Evolutionary conservation across 2,888 invertebrate species (phyloP).

Genomic region (Drosophila pseudotalamancana): DNA sequence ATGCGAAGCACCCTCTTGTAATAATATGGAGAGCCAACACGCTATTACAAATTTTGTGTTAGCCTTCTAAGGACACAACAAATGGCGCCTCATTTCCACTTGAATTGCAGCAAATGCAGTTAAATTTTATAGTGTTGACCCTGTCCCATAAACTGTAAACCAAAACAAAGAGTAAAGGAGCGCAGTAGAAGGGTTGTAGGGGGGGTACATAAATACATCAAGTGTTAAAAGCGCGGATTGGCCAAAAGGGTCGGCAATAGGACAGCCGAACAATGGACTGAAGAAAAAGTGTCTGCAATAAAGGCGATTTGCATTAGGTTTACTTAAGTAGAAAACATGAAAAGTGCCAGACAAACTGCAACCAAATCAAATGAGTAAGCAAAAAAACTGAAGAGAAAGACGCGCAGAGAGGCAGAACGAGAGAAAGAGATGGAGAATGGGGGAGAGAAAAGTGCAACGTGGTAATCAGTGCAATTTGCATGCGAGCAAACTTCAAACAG

Average conservation of each 20-base stretch:
- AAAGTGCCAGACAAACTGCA: conserved; percentile 57
- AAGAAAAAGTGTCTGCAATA: conserved; percentile 59
- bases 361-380: conserved; percentile 73
- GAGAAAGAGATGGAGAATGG: background rate
- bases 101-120: conserved; percentile 60
- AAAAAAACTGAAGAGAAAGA: conserved; percentile 32
- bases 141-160: conserved; percentile 41
- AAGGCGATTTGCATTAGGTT: conserved; percentile 70
- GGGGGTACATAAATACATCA: conserved; percentile 60
- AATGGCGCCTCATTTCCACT: conserved; percentile 63
- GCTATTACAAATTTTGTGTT: conserved; percentile 34
- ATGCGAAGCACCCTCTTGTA: conserved; percentile 1
- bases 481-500: conserved; percentile 73
- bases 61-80: conserved; percentile 44
- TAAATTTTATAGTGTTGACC: conserved; percentile 68
- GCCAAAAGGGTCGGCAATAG: background rate
- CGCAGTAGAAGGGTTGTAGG: too few relatives aligned
- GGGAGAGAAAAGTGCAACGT: conserved; percentile 61
- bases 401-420: background rate
- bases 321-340: conserved; percentile 50
- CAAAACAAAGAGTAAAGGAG: conserved; percentile 11
- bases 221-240: conserved; percentile 33
- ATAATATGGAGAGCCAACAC: conserved; percentile 14
- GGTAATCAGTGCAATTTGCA: conserved; percentile 78
- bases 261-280: conserved; percentile 39